A percentile compares a stretch with the other conserved stretches of the same genome.
phyloP scores from a whole-genome alignment of 2,113 vertebrate species.

The Sylvilagus bachmani region DNA sequence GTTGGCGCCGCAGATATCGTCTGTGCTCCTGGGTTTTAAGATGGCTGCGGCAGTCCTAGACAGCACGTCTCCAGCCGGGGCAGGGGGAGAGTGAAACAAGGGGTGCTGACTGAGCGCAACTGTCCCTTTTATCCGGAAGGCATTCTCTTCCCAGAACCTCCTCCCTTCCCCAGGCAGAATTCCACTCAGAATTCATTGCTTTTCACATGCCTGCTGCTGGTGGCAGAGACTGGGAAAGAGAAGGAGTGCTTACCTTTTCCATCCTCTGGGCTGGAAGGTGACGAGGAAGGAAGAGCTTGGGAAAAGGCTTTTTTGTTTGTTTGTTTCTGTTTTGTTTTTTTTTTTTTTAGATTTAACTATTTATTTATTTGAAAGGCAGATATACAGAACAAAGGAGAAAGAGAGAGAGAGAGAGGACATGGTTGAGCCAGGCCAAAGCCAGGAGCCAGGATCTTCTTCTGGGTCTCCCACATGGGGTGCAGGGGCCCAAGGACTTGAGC shows the following conservation, averaged over 20 bases:
- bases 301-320: neutral
- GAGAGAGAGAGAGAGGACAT: too few relatives aligned
- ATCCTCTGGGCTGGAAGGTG: neutral
- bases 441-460: too few relatives aligned
- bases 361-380: too few relatives aligned
- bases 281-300: neutral
- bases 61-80: neutral
- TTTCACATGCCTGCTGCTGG: neutral
- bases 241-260: neutral
- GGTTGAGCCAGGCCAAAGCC: too few relatives aligned
- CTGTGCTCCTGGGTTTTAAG: neutral
- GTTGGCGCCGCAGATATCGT: neutral
- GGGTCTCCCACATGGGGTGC: too few relatives aligned
- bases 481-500: too few relatives aligned
- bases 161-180: neutral
- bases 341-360: too few relatives aligned
- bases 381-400: too few relatives aligned
- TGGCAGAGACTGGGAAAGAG: neutral
- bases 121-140: neutral
- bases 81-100: neutral
- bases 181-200: neutral
- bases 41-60: neutral
- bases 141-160: neutral
- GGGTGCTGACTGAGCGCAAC: neutral
- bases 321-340: too few relatives aligned